Evolutionary conservation across 2,113 vertebrate species (phyloP), one percentile per base, ranked within the genome.

Genomic region (Phalacrocorax brasilianus): DNA sequence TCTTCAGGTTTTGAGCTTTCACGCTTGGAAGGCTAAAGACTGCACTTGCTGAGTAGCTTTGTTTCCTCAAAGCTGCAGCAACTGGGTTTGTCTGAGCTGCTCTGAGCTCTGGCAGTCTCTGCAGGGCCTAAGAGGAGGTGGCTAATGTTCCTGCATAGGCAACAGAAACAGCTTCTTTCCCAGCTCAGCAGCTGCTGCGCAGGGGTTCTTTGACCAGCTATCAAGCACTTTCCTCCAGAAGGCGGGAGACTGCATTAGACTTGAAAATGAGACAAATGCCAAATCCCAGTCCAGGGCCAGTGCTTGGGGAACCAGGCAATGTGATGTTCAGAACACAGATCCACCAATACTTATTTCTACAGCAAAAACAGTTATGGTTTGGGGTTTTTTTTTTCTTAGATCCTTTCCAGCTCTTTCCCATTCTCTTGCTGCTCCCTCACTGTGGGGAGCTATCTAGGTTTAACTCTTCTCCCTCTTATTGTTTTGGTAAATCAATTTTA

Each of bases 151-250:
- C 68, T 21, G 27, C 61, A 86, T 1, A 88, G 55, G 72, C 55
- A 94, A 75, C 56, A 94, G 79, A 73, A 93, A 77, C 65, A 94
- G 73, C 18, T 72, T 75, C 91, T 87, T 86, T 81, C 53, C 47
- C 72, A 93, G 72, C 44, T 74, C 65, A 90, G 68, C 74, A 91
- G 85, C 85, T 94, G 87, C 89, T 83, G 53, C 3, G 1, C 73
- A 93, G 63, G 9, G 1, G 35, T 59, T 85, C 74, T 85, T 58
- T 33, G 58, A 88, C 53, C 53, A 56, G 65, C 40, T 72, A 92
- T 58, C 73, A 65, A 79, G 22, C 38, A 63, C 13, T 55, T 0
- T 0, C 44, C 94, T 84, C 95, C 83, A 96, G 61, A 86, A 91
- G 27, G 50, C 38, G 1, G 42, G 55, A 91, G 78, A 70, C 50